These are phyloP conservation scores for Nemurella pictetii DNA, from an alignment of 2,888 invertebrate species.

Conservation along the genomic window DNA sequence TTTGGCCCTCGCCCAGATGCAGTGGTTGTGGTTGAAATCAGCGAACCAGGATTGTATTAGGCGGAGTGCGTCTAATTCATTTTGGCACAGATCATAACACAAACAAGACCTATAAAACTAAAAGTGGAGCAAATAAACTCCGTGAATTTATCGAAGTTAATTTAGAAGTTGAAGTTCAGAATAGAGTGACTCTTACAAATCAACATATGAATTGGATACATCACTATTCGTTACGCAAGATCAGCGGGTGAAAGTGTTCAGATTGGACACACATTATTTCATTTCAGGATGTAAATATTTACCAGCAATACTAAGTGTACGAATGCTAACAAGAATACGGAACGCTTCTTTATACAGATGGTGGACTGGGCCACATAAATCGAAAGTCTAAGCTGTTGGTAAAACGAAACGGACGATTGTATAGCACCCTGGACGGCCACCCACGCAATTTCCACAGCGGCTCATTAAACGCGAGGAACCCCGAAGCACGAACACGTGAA, in stretches of 20 bases:
- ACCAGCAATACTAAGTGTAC: too few species aligned
- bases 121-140: background rate
- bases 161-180: background rate
- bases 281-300: background rate
- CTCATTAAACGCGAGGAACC: background rate
- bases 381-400: background rate
- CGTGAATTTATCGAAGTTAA: background rate
- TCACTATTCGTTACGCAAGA: background rate
- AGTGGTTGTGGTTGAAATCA: background rate
- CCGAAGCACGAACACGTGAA: background rate
- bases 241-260: background rate
- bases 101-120: background rate
- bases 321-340: background rate
- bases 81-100: background rate
- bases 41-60: background rate
- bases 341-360: background rate
- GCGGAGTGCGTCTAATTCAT: background rate
- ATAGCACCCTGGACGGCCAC: background rate
- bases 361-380: background rate
- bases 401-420: background rate
- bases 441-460: background rate
- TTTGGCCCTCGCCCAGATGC: background rate
- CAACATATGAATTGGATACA: background rate
- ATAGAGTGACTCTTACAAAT: background rate
- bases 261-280: background rate